Conservation (phyloP, 2,888 invertebrate species). For the Zeuzera pyrina region DNA sequence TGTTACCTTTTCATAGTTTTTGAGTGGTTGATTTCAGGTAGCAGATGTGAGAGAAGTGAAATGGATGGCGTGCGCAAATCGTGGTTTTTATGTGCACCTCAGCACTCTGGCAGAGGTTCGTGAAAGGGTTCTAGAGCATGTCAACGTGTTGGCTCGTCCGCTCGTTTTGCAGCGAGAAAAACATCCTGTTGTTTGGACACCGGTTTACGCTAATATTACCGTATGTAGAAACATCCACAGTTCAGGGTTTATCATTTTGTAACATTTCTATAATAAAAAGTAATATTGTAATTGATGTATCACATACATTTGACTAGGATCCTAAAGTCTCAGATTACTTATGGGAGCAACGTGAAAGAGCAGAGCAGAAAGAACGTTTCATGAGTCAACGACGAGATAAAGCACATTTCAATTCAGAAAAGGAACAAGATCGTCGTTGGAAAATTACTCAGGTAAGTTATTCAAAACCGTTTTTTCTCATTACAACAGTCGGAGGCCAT, state of each 20-base stretch:
- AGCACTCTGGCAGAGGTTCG: slow-evolving; percentile 97
- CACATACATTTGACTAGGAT: slow-evolving; percentile 67
- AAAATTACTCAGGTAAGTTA: slow-evolving; percentile 53
- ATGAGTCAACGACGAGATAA: slow-evolving; percentile 76
- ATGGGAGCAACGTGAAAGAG: slow-evolving; percentile 88
- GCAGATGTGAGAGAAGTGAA: slow-evolving; percentile 94
- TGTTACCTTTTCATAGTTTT: too few relatives aligned
- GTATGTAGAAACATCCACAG: slow-evolving; percentile 62
- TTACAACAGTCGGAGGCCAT: not conserved
- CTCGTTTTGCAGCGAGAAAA: slow-evolving; percentile 88
- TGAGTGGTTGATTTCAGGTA: slow-evolving; percentile 51
- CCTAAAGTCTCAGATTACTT: slow-evolving; percentile 92
- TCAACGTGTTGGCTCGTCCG: slow-evolving; percentile 96
- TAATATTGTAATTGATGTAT: not conserved
- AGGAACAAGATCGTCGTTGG: slow-evolving; percentile 77
- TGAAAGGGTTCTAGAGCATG: slow-evolving; percentile 96
- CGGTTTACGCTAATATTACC: slow-evolving; percentile 94
- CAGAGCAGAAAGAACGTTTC: slow-evolving; percentile 84
- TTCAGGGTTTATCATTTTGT: slow-evolving; percentile 20
- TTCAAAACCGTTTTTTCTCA: not conserved
- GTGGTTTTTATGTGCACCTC: slow-evolving; percentile 96
- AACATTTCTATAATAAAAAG: not conserved
- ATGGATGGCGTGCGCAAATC: slow-evolving; percentile 99
- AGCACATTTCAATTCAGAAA: slow-evolving; percentile 73
- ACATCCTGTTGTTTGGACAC: slow-evolving; percentile 97